Base-by-base conservation (phyloP, 1,140 invertebrate species). In the Drosophila arawakana region DNA sequence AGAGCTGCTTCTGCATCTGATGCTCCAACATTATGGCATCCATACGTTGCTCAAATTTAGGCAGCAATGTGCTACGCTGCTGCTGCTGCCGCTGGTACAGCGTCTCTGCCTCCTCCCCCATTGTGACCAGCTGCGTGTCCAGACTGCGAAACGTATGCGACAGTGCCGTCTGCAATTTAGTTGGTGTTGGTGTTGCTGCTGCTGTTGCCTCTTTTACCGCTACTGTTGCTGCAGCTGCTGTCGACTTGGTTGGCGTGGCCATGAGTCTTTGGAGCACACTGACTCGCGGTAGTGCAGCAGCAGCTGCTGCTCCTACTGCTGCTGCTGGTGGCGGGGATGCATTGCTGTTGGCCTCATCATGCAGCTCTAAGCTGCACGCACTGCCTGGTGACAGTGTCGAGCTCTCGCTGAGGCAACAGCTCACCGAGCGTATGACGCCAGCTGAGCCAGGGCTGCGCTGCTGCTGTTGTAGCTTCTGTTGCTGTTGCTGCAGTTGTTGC, bases 21-120 rank as follows among this genome's bases (percentile, higher is more conserved):
- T 84, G 84, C 67, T 85, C 79, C 18, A 81, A 46, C 54, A 81
- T 61, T 34, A 85, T 82, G 11, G 75, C 81, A 59, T 90, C 78
- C 65, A 79, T 67, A 52, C 74, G 62, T 10, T 63, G 55, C 55
- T 80, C 67, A 10, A 81, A 49, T 34, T 73, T 68, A 7, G 61
- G 77, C 44, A 61, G 37, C 52, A 66, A 7, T 21, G 60, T 18
- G 35, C 15, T 50, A 25, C 47, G 59, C 25, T 72, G 65, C 30
- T 52, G 43, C 35, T 58, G 68, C 66, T 76, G 63, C 43, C 63
- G 65, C 54, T 79, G 63, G 47, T 63, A 66, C 4, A 77, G 69
- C 13, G 57, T 59, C 18, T 73, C 68, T 54, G 72, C 69, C 58
- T 79, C 78, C 67, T 71, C 72, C 30, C 73, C 69, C 65, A 71